Percentiles rank a stretch among this genome's conserved stretches.
These are phyloP conservation scores for Lepidostoma basale DNA, from an alignment of 1,140 invertebrate genomes.

Conservation along the genomic window DNA sequence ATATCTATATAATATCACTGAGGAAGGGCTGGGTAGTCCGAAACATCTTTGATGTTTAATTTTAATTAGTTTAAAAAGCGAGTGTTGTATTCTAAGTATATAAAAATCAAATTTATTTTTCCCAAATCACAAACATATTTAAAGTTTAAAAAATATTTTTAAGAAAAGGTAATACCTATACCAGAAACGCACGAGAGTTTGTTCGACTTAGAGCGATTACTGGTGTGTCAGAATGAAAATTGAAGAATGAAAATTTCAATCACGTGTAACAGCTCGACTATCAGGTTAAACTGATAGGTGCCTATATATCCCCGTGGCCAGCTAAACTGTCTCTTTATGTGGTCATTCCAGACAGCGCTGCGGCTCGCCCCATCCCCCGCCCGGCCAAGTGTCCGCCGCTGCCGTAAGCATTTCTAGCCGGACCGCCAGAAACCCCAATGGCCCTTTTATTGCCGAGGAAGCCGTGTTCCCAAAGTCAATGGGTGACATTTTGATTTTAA, in stretches of 20 bases:
- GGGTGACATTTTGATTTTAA: constrained; percentile 25
- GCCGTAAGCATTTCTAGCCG: constrained; percentile 14
- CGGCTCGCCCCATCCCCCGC: background rate
- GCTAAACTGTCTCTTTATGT: constrained; percentile 4
- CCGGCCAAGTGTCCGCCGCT: background rate
- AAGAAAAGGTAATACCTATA: too few species aligned
- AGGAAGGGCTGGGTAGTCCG: too few species aligned
- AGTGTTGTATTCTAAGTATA: too few species aligned
- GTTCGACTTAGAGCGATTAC: too few species aligned
- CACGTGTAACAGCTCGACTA: background rate
- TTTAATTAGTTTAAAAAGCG: too few species aligned
- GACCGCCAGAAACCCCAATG: constrained; percentile 9
- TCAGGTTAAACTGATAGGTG: background rate
- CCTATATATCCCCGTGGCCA: background rate
- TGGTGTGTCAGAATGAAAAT: too few species aligned
- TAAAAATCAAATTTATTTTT: too few species aligned
- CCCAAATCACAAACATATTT: too few species aligned
- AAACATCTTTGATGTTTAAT: too few species aligned
- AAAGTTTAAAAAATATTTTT: too few species aligned
- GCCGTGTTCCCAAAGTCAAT: background rate
- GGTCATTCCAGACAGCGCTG: constrained; percentile 9
- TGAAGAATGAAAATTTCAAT: constrained; percentile 8
- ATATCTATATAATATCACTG: too few species aligned
- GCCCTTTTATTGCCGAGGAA: constrained; percentile 6
- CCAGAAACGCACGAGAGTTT: too few species aligned